Percentiles rank a stretch among this genome's conserved stretches.
phyloP scores from a whole-genome alignment of 1,140 invertebrate species.

The Hyposmocoma kahamanoa region DNA sequence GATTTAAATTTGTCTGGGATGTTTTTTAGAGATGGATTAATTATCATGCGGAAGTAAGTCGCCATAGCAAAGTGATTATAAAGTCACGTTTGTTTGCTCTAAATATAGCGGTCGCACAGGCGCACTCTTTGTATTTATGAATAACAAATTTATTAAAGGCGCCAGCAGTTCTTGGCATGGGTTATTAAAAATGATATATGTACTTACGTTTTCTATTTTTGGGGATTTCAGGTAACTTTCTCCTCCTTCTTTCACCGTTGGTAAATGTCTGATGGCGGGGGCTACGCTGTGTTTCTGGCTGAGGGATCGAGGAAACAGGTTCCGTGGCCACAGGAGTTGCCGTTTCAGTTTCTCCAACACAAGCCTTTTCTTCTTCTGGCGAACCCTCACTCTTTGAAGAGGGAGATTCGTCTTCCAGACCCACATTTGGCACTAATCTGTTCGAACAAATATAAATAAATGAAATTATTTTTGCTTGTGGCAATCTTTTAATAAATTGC shows the following conservation, averaged over 20 bases:
- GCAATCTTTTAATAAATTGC: too few species aligned
- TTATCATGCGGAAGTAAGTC: too few species aligned
- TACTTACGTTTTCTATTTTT: conserved; percentile 88
- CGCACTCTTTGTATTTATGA: conserved; percentile 16
- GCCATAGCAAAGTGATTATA: too few species aligned
- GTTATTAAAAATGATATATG: background rate
- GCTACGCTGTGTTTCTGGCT: conserved; percentile 48
- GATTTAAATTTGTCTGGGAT: too few species aligned
- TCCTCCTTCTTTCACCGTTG: conserved; percentile 79
- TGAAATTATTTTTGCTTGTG: too few species aligned
- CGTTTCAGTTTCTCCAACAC: conserved; percentile 34
- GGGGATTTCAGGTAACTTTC: conserved; percentile 90
- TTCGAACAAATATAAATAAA: conserved; percentile 16
- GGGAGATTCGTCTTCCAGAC: conserved; percentile 84
- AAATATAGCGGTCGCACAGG: conserved; percentile 13
- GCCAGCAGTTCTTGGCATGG: conserved; percentile 7
- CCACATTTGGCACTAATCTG: conserved; percentile 86
- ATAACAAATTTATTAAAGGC: conserved; percentile 8
- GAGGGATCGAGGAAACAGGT: conserved; percentile 26
- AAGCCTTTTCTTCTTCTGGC: conserved; percentile 48
- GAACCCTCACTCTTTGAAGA: conserved; percentile 82
- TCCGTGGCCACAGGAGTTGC: conserved; percentile 16
- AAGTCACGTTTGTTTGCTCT: background rate
- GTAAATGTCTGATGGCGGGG: conserved; percentile 50
- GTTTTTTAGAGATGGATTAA: too few species aligned